Conservation (phyloP, 2,113 vertebrate species). For the Sisor rabdophorus region DNA sequence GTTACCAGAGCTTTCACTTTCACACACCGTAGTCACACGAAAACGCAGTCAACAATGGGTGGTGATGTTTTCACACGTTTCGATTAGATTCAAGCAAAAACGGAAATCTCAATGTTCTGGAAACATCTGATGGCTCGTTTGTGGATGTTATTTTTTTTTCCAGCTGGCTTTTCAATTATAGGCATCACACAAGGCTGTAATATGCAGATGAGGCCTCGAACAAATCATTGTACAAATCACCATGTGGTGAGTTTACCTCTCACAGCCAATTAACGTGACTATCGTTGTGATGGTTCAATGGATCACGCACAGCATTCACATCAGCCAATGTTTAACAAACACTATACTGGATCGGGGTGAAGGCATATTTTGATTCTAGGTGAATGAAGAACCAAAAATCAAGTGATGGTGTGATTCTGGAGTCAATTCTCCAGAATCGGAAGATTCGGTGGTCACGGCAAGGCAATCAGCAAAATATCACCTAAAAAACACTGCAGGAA, state of each 20-base stretch:
- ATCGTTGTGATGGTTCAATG: neutral
- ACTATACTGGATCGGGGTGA: too few relatives aligned
- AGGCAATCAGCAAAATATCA: too few relatives aligned
- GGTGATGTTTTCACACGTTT: neutral
- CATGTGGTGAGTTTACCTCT: conserved; percentile 3
- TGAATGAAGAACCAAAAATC: too few relatives aligned
- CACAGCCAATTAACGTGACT: neutral
- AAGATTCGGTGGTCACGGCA: too few relatives aligned
- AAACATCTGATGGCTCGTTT: neutral
- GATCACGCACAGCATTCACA: neutral
- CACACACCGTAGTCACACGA: neutral
- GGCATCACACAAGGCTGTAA: conserved; percentile 12
- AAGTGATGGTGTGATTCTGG: too few relatives aligned
- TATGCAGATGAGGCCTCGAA: conserved; percentile 19
- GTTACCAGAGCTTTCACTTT: conserved; percentile 11
- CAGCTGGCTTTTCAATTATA: conserved; percentile 11
- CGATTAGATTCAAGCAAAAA: neutral
- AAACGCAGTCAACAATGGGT: neutral
- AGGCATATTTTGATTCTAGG: too few relatives aligned
- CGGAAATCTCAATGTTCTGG: neutral
- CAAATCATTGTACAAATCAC: conserved; percentile 13
- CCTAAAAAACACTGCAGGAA: too few relatives aligned
- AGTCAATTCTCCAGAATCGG: too few relatives aligned
- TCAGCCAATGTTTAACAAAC: neutral
- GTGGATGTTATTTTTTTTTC: conserved; percentile 9